Conservation (phyloP, 2,888 invertebrate species). For the Megaustenia siamemsis region DNA sequence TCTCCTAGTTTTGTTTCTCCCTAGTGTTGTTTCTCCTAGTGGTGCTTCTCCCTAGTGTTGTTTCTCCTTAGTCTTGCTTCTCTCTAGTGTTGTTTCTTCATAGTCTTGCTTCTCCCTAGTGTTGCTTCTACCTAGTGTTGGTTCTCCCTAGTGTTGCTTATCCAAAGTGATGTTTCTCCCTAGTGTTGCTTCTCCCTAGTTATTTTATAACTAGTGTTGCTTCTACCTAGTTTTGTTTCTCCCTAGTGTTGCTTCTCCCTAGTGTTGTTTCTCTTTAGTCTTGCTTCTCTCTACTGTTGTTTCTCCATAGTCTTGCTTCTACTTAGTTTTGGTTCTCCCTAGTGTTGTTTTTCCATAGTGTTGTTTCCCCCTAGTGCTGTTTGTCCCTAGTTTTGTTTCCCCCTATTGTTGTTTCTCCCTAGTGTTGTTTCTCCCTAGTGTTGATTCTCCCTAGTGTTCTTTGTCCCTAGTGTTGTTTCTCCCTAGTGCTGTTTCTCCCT, state of each 20-base stretch:
- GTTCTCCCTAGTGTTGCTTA: neutral
- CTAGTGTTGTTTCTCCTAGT: neutral
- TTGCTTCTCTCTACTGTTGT: neutral
- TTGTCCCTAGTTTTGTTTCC: no score
- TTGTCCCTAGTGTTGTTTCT: no score
- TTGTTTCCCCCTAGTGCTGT: no score
- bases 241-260: neutral
- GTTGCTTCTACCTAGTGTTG: neutral
- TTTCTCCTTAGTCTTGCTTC: neutral
- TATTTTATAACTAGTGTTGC: neutral
- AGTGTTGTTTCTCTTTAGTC: no score
- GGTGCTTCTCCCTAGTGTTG: no score
- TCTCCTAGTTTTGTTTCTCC: neutral
- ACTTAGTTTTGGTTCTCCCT: neutral
- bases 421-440: no score
- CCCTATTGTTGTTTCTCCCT: no score
- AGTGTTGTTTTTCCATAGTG: slow-evolving; percentile 23
- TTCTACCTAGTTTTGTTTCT: neutral
- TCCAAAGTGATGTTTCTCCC: neutral
- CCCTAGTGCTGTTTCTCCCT: no score
- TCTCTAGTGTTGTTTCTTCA: neutral
- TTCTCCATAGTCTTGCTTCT: no score
- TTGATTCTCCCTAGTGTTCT: no score
- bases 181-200: slow-evolving; percentile 2
- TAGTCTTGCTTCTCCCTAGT: neutral